Evolutionary conservation across 35 echinoderm and acorn worm species (phyloP).

Genomic region (Ophiothrix spiculata): DNA sequence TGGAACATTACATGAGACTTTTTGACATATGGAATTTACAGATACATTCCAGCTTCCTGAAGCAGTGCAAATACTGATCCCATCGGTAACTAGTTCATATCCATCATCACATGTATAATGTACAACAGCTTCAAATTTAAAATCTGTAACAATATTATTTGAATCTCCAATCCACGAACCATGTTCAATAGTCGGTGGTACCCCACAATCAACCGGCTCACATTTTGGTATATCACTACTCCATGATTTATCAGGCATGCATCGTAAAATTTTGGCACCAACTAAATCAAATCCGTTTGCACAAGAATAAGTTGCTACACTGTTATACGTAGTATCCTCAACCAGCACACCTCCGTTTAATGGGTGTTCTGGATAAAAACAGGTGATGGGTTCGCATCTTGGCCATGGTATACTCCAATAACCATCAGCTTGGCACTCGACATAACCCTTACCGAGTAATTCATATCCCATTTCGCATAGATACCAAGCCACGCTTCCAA

Average conservation of each 20-base stretch:
- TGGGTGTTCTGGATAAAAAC: background rate
- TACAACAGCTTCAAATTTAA: background rate
- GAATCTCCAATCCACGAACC: background rate
- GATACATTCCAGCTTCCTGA: slow-evolving; percentile 55
- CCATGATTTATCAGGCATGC: slow-evolving; percentile 48
- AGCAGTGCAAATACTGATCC: slow-evolving; percentile 29
- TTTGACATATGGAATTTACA: slow-evolving; percentile 7
- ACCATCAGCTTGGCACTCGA: slow-evolving; percentile 14
- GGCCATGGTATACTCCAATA: slow-evolving; percentile 8
- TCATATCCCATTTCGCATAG: slow-evolving; percentile 27
- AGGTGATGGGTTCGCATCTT: slow-evolving; percentile 28
- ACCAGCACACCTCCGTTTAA: slow-evolving; percentile 4
- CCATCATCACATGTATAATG: slow-evolving; percentile 12
- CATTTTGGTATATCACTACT: slow-evolving; percentile 31
- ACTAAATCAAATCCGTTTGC: slow-evolving; percentile 34
- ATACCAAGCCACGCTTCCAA: slow-evolving; percentile 27
- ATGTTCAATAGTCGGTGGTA: slow-evolving; percentile 36
- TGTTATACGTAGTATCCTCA: slow-evolving; percentile 24
- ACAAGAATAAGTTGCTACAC: slow-evolving; percentile 43
- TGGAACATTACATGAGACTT: slow-evolving; percentile 10
- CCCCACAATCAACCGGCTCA: slow-evolving; percentile 54
- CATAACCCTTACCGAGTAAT: background rate
- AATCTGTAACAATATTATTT: background rate
- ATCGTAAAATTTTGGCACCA: slow-evolving; percentile 21
- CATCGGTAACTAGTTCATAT: slow-evolving; percentile 27